These are phyloP conservation scores for Fratercula arctica DNA, from an alignment of 2,797 vertebrate genomes.

Conservation along the genomic window DNA sequence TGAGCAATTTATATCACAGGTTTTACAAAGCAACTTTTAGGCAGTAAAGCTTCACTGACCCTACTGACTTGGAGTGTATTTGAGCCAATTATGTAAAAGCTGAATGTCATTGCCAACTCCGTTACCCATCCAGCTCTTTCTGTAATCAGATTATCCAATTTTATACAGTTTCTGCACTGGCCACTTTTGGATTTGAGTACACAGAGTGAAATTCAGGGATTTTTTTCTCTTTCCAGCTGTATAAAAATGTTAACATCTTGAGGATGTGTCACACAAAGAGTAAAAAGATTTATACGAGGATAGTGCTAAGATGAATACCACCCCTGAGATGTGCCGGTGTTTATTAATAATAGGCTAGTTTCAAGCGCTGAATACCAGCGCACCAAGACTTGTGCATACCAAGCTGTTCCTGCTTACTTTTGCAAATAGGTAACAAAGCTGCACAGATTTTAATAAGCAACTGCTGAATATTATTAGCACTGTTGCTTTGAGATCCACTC, in stretches of 20 bases:
- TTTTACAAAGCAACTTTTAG: conserved; percentile 8
- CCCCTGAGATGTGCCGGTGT: not conserved
- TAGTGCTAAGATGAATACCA: not conserved
- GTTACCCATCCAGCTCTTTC: conserved; percentile 30
- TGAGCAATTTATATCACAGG: conserved; percentile 5
- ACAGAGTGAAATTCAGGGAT: not conserved
- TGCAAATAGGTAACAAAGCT: not conserved
- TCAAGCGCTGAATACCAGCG: not conserved
- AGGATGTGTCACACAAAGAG: not conserved
- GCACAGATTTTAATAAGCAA: not conserved
- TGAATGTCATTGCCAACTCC: conserved; percentile 9
- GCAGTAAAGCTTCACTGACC: conserved; percentile 9
- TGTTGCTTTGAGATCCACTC: not conserved
- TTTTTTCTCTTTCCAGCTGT: not conserved
- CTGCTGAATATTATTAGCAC: not conserved
- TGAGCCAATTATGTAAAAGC: conserved; percentile 49
- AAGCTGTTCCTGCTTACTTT: not conserved
- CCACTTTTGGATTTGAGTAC: conserved; percentile 4
- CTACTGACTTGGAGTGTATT: conserved; percentile 3
- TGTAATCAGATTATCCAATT: conserved; percentile 61
- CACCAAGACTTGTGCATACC: not conserved
- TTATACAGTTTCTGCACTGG: conserved; percentile 46
- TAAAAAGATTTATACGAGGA: not conserved
- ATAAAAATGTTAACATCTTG: not conserved
- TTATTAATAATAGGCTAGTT: conserved; percentile 33